Evolutionary conservation across 2,797 vertebrate species (phyloP), one percentile per base, ranked within the genome.

Genomic region (Falco naumanni): DNA sequence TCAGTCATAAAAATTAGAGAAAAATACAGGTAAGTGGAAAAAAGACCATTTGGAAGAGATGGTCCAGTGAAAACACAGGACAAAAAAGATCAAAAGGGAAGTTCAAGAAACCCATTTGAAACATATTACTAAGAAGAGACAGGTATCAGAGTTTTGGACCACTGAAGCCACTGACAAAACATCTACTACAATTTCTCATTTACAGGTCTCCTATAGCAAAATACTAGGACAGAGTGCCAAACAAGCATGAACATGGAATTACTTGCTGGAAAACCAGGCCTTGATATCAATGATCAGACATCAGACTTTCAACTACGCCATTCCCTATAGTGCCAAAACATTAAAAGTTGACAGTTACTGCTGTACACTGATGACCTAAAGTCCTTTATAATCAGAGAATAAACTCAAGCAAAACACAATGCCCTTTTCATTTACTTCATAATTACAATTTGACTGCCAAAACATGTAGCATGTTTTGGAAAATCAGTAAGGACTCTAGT

Each of bases 191-290:
- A 25, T 33, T 92, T 90, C 61, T 79, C 34, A 87, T 39, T 61
- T 84, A 92, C 57, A 47, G 72, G 37, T 43, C 39, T 48, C 33
- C 33, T 72, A 24, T 0, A 61, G 41, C 43, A 64, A 77, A 92
- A 72, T 66, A 87, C 6, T 34, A 86, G 41, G 84, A 91, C 4
- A 83, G 22, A 94, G 47, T 82, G 59, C 69, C 90, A 97, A 95
- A 95, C 64, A 95, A 93, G 53, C 75, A 95, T 68, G 53, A 95
- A 81, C 60, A 74, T 22, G 63, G 45, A 71, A 92, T 56, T 76
- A 84, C 47, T 53, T 33, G 9, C 56, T 89, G 45, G n/a, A 56
- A 92, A 95, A 61, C 8, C 21, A 64, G 26, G 37, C 22, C 47
- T 47, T 71, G 28, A 53, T 79, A 90, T 33, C 78, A 59, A 10